These are phyloP conservation scores for Panagrolaimus sp. DNA, from an alignment of 1,140 invertebrate species.

Conservation along the genomic window DNA sequence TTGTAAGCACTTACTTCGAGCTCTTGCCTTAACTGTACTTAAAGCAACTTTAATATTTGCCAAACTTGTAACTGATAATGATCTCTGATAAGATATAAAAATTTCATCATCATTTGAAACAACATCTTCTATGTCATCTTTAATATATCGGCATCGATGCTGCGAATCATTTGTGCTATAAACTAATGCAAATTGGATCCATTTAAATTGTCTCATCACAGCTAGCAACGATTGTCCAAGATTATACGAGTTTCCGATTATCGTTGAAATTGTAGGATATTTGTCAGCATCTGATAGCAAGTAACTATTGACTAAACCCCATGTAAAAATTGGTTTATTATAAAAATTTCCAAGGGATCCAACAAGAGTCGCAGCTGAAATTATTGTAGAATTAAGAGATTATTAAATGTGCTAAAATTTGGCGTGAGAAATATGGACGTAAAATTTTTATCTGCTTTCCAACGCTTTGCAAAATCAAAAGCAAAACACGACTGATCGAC, in stretches of 20 bases:
- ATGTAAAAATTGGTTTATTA: not conserved
- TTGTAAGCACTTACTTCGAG: constrained; percentile 21
- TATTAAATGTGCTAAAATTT: not conserved
- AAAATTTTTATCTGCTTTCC: too few relatives aligned
- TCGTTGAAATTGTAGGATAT: constrained; percentile 2
- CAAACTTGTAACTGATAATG: not conserved
- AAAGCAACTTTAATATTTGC: constrained; percentile 19
- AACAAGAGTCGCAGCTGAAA: not conserved
- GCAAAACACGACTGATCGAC: too few relatives aligned
- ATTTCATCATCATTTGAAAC: not conserved
- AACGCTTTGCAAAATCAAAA: too few relatives aligned
- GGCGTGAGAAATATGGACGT: not conserved
- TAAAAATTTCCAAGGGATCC: not conserved
- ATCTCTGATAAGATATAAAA: not conserved
- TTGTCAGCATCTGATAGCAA: not conserved
- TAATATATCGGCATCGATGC: constrained; percentile 1
- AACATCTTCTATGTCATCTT: not conserved
- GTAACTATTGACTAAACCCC: not conserved
- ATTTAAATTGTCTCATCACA: not conserved
- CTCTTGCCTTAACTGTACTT: constrained; percentile 14
- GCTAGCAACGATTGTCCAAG: not conserved
- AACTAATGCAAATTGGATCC: constrained; percentile 1
- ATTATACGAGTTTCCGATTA: not conserved
- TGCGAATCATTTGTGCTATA: not conserved
- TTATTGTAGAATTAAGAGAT: too few relatives aligned